These are phyloP conservation scores for Oscheius sp. DNA, from an alignment of 2,888 invertebrate genomes.

Conservation along the genomic window DNA sequence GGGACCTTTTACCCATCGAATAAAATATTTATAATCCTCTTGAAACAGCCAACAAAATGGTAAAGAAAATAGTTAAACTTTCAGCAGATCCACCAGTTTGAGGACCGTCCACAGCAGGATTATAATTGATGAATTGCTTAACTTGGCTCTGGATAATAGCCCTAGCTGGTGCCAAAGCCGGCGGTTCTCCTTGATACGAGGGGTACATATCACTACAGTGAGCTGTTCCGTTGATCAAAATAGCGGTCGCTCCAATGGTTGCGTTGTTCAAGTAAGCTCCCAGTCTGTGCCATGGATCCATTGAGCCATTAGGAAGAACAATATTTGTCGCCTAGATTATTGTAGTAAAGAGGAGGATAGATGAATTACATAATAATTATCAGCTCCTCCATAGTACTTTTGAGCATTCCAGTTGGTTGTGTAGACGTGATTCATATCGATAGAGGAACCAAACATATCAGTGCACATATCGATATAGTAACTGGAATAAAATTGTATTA, in stretches of 20 bases:
- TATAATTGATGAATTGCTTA: slow-evolving; percentile 9
- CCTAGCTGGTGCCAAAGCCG: slow-evolving; percentile 49
- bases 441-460: slow-evolving; percentile 51
- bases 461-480: slow-evolving; percentile 59
- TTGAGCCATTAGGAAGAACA: slow-evolving; percentile 61
- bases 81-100: too few species aligned
- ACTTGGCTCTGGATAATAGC: slow-evolving; percentile 31
- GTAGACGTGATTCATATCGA: slow-evolving; percentile 37
- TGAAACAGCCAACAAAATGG: too few species aligned
- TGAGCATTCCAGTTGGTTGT: slow-evolving; percentile 41
- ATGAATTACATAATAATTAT: slow-evolving; percentile 44
- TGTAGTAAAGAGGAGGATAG: too few species aligned
- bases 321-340: slow-evolving; percentile 49
- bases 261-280: slow-evolving; percentile 41
- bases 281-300: slow-evolving; percentile 65
- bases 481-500: slow-evolving; percentile 35
- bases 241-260: slow-evolving; percentile 22
- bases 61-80: too few species aligned
- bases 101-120: too few species aligned
- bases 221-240: slow-evolving; percentile 57
- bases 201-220: slow-evolving; percentile 67
- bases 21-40: too few species aligned
- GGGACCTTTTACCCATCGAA: too few species aligned
- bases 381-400: slow-evolving; percentile 45
- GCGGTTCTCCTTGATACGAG: slow-evolving; percentile 54